phyloP scores from a whole-genome alignment of 1,140 invertebrate genomes.

The Rhizoglyphus robini region DNA sequence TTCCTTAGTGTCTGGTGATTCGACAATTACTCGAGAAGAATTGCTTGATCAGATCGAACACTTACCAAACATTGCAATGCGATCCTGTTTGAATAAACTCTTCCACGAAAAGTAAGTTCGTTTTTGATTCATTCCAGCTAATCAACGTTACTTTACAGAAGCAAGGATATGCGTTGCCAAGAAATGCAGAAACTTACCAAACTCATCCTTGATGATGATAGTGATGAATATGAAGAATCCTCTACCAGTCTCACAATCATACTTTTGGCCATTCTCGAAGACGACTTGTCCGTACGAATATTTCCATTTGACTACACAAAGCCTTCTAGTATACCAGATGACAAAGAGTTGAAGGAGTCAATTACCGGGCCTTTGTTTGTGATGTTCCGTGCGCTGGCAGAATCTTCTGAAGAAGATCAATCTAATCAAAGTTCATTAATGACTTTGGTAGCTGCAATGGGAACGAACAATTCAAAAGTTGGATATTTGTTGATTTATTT shows the following conservation, averaged over 20 bases:
- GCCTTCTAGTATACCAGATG: slow-evolving; percentile 6
- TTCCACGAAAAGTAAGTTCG: slow-evolving; percentile 13
- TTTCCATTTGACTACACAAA: slow-evolving; percentile 33
- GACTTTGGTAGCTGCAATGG: slow-evolving; percentile 56
- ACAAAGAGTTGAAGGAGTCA: slow-evolving; percentile 52
- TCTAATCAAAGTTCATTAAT: slow-evolving; percentile 50
- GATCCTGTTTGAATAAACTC: slow-evolving; percentile 4
- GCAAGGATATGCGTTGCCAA: slow-evolving; percentile 51
- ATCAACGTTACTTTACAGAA: too few relatives aligned
- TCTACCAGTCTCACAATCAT: slow-evolving; percentile 39
- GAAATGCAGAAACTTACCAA: slow-evolving; percentile 54
- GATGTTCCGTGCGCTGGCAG: slow-evolving; percentile 57
- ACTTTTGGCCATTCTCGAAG: slow-evolving; percentile 38
- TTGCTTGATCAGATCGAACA: slow-evolving; percentile 8
- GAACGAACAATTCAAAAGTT: slow-evolving; percentile 46
- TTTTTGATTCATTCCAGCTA: too few relatives aligned
- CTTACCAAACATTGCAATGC: neutral
- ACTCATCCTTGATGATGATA: slow-evolving; percentile 40
- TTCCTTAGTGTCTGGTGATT: too few relatives aligned
- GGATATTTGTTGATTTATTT: slow-evolving; percentile 77
- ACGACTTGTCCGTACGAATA: slow-evolving; percentile 38
- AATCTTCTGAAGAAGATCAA: slow-evolving; percentile 56
- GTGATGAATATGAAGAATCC: slow-evolving; percentile 49
- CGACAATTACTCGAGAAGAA: too few relatives aligned
- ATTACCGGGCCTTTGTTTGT: slow-evolving; percentile 66